These are phyloP conservation scores for Benthosema pterotum DNA, from an alignment of 2,797 vertebrate genomes.

Conservation along the genomic window DNA sequence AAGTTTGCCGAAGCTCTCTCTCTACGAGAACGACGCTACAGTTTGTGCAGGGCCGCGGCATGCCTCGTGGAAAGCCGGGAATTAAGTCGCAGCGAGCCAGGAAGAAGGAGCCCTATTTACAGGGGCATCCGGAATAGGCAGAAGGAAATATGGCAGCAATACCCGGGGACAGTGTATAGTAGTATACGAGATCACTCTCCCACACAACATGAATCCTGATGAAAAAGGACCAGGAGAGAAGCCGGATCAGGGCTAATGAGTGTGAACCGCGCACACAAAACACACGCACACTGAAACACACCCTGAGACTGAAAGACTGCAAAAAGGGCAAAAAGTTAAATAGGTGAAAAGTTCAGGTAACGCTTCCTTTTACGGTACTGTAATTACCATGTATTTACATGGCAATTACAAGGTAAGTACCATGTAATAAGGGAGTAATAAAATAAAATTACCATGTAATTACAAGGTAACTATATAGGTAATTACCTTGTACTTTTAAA, in stretches of 20 bases:
- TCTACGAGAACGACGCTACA: constrained; percentile 19
- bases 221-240: constrained; percentile 44
- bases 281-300: background rate
- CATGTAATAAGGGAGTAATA: too few species aligned
- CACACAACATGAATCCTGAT: constrained; percentile 57
- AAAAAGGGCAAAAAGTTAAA: too few species aligned
- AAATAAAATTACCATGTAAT: too few species aligned
- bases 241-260: constrained; percentile 37
- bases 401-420: too few species aligned
- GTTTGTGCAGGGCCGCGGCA: constrained; percentile 43
- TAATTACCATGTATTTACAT: too few species aligned
- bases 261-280: background rate
- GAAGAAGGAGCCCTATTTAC: constrained; percentile 75
- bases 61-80: constrained; percentile 75
- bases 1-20: constrained; percentile 59
- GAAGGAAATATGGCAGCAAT: constrained; percentile 71
- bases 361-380: too few species aligned
- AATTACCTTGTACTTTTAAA: too few species aligned
- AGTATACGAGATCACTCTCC: constrained; percentile 58
- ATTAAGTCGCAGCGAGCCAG: constrained; percentile 70
- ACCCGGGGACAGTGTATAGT: constrained; percentile 62
- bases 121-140: constrained; percentile 72
- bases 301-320: background rate
- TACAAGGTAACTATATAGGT: too few species aligned
- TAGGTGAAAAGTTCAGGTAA: too few species aligned